phyloP scores from a whole-genome alignment of 2,888 invertebrate genomes.

The Amorpha juglandis region DNA sequence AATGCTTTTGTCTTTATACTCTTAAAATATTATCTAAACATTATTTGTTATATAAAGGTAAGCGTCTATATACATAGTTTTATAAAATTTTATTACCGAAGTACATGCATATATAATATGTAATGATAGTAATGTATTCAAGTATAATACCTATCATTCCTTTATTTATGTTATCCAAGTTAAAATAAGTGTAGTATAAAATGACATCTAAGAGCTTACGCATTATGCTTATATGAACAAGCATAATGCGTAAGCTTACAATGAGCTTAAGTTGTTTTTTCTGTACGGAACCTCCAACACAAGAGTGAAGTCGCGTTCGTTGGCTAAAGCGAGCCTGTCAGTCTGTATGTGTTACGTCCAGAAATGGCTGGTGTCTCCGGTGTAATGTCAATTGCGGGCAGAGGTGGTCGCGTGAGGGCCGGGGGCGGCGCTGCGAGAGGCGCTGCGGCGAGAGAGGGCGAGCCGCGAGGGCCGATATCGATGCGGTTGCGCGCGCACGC shows the following conservation, averaged over 20 bases:
- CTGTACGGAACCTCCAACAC: slow-evolving; percentile 23
- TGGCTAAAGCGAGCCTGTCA: slow-evolving; percentile 38
- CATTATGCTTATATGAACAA: neutral
- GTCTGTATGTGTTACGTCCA: slow-evolving; percentile 44
- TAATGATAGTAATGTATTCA: too few species aligned
- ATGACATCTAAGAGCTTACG: neutral
- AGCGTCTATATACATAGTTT: too few species aligned
- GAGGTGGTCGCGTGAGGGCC: slow-evolving; percentile 40
- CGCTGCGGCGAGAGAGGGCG: slow-evolving; percentile 53
- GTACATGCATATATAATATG: too few species aligned
- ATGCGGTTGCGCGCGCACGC: slow-evolving; percentile 74
- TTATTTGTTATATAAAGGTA: too few species aligned
- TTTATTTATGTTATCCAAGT: neutral
- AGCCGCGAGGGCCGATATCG: slow-evolving; percentile 56
- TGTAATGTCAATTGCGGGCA: slow-evolving; percentile 67
- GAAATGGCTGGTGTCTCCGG: slow-evolving; percentile 55
- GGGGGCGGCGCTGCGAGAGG: slow-evolving; percentile 43
- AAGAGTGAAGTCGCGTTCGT: slow-evolving; percentile 18
- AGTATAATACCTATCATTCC: too few species aligned
- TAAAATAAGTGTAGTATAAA: neutral
- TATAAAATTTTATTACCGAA: too few species aligned
- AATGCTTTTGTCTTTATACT: neutral
- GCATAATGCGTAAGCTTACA: slow-evolving; percentile 5
- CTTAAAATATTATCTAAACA: neutral
- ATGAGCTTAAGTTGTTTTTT: slow-evolving; percentile 10